Evolutionary conservation across 2,888 invertebrate genomes (phyloP), one percentile per base, ranked within the genome.

Genomic region (Dicyrtoma fusca): DNA sequence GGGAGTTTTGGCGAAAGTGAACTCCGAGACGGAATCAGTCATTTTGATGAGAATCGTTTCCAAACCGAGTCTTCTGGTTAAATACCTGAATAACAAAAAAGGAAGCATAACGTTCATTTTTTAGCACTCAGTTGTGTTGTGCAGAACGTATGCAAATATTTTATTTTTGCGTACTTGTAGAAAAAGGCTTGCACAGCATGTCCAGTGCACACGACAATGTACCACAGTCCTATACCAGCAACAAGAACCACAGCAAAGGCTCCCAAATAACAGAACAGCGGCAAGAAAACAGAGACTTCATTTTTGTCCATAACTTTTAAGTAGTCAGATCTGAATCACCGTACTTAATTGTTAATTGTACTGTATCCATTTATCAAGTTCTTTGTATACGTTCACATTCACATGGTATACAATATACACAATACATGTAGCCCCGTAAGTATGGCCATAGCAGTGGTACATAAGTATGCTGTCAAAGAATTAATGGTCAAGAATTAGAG

Each of bases 161-260:
- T n/a, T 19, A 64, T 51, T 17, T 5, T 17, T 0, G 49, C 68
- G 45, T 84, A 90, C 90, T 88, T 89, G 74, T 90, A 86, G 11
- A 89, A 84, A 63, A 90, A 82, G 81, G 88, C 87, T 83, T 91
- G 89, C 2, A 89, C 87, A 6, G 91, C 85, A 71, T 91, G 90
- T 63, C 91, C 91, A 57, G 89, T 88, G 77, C 89, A 88, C 71
- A 90, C 85, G 81, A 92, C 86, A 0, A 87, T 84, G 14, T 85
- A 83, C 77, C 89, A 85, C 34, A 88, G 82, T 0, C 82, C 85
- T 17, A 88, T 83, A 0, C 87, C 87, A 3, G 86, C 81, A 1
- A 89, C 79, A 78, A 88, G 87, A 17, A 85, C 82, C 11, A 85
- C 74, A 45, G 83, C 80, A 25, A 62, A 72, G 0, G 64, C 59